phyloP scores from a whole-genome alignment of 2,113 vertebrate genomes.

The Mastomys natalensis region DNA sequence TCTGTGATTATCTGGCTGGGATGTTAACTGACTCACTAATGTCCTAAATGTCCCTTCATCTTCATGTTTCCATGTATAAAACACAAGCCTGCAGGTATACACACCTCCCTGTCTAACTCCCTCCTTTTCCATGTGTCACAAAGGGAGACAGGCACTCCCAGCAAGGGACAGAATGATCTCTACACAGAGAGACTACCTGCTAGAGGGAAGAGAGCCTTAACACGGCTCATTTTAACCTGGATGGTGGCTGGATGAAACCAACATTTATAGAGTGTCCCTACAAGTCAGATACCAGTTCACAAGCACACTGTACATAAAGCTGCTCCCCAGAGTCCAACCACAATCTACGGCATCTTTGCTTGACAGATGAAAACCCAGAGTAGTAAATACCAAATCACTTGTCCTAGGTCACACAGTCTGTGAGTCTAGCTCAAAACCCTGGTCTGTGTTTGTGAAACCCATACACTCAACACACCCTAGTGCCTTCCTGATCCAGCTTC shows the following conservation, averaged over 20 bases:
- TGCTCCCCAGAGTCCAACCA: neutral
- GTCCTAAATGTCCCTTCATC: accelerated
- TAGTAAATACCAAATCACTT: neutral
- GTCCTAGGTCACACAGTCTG: accelerated
- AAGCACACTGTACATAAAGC: neutral
- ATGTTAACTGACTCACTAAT: neutral
- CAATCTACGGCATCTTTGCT: too few species aligned
- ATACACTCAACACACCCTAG: too few species aligned
- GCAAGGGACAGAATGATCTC: neutral
- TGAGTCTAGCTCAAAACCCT: neutral
- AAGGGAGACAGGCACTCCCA: neutral
- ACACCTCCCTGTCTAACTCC: neutral
- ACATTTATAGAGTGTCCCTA: neutral
- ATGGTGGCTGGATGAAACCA: neutral
- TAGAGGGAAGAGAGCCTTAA: neutral
- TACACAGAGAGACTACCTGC: neutral
- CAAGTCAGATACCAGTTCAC: neutral
- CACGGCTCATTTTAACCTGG: neutral
- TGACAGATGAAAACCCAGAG: neutral
- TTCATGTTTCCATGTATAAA: neutral
- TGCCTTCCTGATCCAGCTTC: neutral
- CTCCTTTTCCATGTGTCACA: neutral
- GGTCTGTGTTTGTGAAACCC: neutral
- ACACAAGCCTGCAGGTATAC: neutral
- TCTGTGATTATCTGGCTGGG: neutral